Evolutionary conservation across 2,797 vertebrate species (phyloP).

Genomic region (Pogoniulus pusillus): DNA sequence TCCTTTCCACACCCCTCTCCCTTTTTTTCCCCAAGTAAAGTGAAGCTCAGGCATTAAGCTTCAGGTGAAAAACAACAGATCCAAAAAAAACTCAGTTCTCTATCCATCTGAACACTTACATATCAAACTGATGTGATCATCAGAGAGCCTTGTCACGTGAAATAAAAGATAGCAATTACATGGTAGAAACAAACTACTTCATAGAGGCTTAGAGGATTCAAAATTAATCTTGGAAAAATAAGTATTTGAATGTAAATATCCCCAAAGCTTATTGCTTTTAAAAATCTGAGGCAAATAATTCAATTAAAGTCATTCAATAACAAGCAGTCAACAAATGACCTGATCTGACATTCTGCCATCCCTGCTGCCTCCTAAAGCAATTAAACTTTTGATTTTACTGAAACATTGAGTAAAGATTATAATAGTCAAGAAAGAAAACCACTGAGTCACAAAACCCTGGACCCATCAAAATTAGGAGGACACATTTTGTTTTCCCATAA

Average conservation of each 20-base stretch:
- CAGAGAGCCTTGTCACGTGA: background rate
- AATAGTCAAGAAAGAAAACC: background rate
- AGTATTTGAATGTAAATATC: background rate
- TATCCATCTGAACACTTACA: background rate
- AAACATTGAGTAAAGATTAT: background rate
- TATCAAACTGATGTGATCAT: background rate
- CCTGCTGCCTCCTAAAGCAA: background rate
- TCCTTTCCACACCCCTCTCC: too few relatives aligned
- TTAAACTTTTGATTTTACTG: background rate
- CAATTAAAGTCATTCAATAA: background rate
- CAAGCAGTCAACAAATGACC: background rate
- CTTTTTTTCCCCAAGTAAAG: too few relatives aligned
- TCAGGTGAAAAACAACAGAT: background rate
- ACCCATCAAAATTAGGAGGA: background rate
- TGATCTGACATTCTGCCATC: background rate
- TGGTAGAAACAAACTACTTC: background rate
- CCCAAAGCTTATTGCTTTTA: background rate
- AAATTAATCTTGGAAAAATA: background rate
- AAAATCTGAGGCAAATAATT: background rate
- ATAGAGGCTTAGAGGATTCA: background rate
- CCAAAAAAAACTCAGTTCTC: background rate
- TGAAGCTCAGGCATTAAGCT: background rate
- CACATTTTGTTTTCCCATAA: fast-evolving
- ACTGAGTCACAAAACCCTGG: background rate
- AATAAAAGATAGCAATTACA: background rate